Evolutionary conservation across 2,797 vertebrate genomes (phyloP), one percentile per base, ranked within the genome.

Genomic region (Coilia nasus): DNA sequence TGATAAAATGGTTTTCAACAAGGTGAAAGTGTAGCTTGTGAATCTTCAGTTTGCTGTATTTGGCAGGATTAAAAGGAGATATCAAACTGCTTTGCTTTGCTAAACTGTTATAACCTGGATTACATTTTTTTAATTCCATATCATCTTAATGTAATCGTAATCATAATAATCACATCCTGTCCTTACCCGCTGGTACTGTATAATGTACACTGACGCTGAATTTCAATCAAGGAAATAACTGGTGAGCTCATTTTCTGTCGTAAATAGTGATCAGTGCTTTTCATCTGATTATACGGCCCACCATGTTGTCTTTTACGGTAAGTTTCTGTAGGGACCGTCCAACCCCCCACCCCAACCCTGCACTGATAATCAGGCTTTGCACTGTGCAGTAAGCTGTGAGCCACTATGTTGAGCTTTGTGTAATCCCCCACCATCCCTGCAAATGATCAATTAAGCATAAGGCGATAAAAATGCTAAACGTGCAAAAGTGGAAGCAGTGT

Each of bases 381-480:
- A 75, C 10, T 6, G 47, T 54, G 57, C 80, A 83, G 78, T 93
- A 93, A 93, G 91, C 91, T 91, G 64, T 7, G 86, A 85, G 85
- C 82, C 82, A 85, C 90, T 89, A 88, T 90, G 92, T 91, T 31
- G 81, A 90, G 86, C 87, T 89, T 85, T 86, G 83, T 89, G 89
- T 93, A 94, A 94, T 94, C 93, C 91, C 85, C 75, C 81, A 81
- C 85, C 82, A 82, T 83, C 83, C 90, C 83, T 84, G 57, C 83
- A 93, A 91, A 92, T 10, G 35, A 92, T 89, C 91, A 91, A 90
- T 92, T 90, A 88, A 59, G 82, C 31, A 85, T 89, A 89, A 91
- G 82, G 85, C 83, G 89, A 90, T 90, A 82, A 89, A 75, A 78
- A 89, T 84, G 84, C 47, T 44, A 82, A 84, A 83, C 71, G 75